These are phyloP conservation scores for Eupithecia insigniata DNA, from an alignment of 2,888 invertebrate species.

Conservation along the genomic window DNA sequence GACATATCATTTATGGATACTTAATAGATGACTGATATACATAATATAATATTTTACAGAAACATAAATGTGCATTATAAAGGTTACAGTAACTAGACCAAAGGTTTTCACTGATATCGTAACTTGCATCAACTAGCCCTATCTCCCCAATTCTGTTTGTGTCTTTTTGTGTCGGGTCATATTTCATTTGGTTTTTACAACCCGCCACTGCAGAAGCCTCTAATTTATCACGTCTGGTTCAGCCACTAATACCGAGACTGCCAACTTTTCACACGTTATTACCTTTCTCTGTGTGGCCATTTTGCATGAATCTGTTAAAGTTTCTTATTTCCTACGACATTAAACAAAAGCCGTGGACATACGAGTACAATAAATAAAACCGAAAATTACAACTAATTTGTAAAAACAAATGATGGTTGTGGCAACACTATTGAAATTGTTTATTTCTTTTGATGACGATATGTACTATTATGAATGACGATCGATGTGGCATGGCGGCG, in stretches of 20 bases:
- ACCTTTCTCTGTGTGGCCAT: too few relatives aligned
- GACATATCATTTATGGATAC: too few relatives aligned
- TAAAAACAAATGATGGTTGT: not conserved
- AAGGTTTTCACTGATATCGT: not conserved
- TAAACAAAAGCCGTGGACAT: not conserved
- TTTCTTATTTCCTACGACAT: not conserved
- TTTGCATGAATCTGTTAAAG: too few relatives aligned
- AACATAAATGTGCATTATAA: not conserved
- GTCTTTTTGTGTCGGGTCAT: conserved; percentile 1
- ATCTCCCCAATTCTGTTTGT: not conserved
- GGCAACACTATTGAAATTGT: not conserved
- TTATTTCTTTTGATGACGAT: too few relatives aligned
- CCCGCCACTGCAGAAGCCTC: not conserved
- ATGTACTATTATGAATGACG: too few relatives aligned
- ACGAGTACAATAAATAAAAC: not conserved
- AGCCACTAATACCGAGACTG: not conserved
- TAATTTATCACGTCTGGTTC: conserved; percentile 7
- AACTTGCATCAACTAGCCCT: not conserved
- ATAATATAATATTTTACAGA: too few relatives aligned
- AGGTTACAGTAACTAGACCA: not conserved
- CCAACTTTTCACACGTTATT: not conserved
- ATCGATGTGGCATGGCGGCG: too few relatives aligned
- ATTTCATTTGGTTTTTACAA: conserved; percentile 4
- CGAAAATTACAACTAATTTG: not conserved
- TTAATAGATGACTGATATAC: too few relatives aligned